These are phyloP conservation scores for Drosophila tsacasi DNA, from an alignment of 1,140 invertebrate species.

Conservation along the genomic window DNA sequence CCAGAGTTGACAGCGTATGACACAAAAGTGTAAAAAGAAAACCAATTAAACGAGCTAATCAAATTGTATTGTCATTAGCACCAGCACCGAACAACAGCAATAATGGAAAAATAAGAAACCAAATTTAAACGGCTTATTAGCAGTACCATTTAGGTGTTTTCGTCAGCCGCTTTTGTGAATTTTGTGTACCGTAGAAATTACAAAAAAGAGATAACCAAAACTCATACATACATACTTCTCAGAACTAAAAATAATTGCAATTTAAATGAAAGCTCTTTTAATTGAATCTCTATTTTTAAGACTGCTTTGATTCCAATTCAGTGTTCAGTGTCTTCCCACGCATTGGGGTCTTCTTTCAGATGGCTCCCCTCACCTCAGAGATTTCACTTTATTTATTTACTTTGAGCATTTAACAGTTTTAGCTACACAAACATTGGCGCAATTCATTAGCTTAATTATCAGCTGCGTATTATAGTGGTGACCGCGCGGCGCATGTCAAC, in stretches of 20 bases:
- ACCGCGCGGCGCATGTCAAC: conserved; percentile 62
- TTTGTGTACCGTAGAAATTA: conserved; percentile 14
- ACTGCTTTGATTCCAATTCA: too few species aligned
- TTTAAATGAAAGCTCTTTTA: neutral
- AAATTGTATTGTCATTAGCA: conserved; percentile 81
- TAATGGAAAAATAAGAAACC: conserved; percentile 33
- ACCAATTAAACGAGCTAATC: conserved; percentile 78
- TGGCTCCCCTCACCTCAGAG: neutral
- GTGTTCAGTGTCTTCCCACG: conserved; percentile 12
- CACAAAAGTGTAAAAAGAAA: conserved; percentile 71
- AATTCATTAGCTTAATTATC: conserved; percentile 70
- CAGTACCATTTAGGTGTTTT: conserved; percentile 73
- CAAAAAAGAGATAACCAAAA: neutral
- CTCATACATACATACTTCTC: rapidly evolving
- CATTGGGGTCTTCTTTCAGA: too few species aligned
- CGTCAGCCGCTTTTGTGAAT: conserved; percentile 22
- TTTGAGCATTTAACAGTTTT: conserved; percentile 69
- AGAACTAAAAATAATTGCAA: neutral
- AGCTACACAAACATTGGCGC: conserved; percentile 63
- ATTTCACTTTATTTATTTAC: conserved; percentile 24
- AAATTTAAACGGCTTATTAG: conserved; percentile 79
- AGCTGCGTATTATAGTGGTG: conserved; percentile 29
- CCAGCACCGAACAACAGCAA: conserved; percentile 10
- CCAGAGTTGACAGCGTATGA: conserved; percentile 57
- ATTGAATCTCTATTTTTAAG: neutral